Evolutionary conservation across 2,797 vertebrate species (phyloP), one percentile per base, ranked within the genome.

Genomic region (Karalla daura): DNA sequence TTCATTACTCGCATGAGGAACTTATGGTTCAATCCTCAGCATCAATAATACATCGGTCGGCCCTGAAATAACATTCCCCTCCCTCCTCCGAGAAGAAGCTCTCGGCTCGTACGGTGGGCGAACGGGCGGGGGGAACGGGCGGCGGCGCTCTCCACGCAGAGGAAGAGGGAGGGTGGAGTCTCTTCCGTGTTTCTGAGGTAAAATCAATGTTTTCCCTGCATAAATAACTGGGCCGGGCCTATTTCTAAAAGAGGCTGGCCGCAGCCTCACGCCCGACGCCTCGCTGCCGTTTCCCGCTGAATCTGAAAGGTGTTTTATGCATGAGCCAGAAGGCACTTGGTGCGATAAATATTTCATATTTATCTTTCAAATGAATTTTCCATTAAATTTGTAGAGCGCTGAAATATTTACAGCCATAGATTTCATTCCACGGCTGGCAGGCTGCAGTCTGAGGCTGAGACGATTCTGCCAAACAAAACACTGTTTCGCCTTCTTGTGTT

Each of bases 281-380:
- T 68, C 62, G 64, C 76, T 69, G 73, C 70, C 55, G 83, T 80
- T 86, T 89, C 74, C 75, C 68, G 59, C 56, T 63, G 70, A 75
- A 74, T 80, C 74, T 88, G 72, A 77, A 69, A 85, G 77, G 86
- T 90, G 85, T 89, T 92, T 90, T 85, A 92, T 91, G 89, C 87
- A 88, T 89, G 86, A 93, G 84, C 84, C 63, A 81, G 84, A 73
- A 86, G 81, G 80, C 87, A 85, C 75, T 89, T 77, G 80, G 79
- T 71, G 77, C 44, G 63, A 91, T 93, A 85, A 89, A 94, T 92
- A 91, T 91, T 93, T 93, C 70, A 93, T 90, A 90, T 92, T 91
- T 89, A 90, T 91, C 90, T 92, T 91, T 87, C 81, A 88, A 91
- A 91, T 90, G 78, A 90, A 88, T 88, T 92, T 87, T 89, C 82